A percentile compares a stretch with the other conserved stretches of the same genome.
Evolutionary conservation across 2,888 invertebrate species (phyloP).

Genomic region (Tigriopus californicus): DNA sequence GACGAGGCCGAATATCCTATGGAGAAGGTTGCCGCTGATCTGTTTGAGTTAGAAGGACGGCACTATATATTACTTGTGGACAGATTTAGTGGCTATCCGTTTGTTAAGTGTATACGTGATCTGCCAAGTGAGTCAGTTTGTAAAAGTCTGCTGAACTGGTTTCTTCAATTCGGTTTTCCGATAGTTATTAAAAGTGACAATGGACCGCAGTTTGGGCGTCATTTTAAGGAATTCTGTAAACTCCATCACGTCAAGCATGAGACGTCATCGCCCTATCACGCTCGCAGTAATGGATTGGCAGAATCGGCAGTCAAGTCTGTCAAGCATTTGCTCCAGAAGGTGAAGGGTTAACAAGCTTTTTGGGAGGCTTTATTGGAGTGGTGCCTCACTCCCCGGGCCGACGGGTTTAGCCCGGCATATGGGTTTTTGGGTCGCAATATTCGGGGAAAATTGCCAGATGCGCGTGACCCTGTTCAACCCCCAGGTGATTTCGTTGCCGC

Average conservation of each 20-base stretch:
- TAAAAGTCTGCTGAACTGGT: neutral
- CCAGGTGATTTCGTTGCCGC: too few relatives aligned
- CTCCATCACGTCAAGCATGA: neutral
- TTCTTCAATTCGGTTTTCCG: neutral
- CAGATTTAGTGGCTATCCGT: neutral
- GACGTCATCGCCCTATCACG: neutral
- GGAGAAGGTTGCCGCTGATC: neutral
- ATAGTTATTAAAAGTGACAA: neutral
- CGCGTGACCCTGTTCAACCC: too few relatives aligned
- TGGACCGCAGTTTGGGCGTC: neutral
- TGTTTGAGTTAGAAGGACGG: neutral
- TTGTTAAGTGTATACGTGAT: neutral
- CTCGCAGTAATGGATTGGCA: neutral
- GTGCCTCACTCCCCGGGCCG: neutral
- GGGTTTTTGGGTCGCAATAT: too few relatives aligned
- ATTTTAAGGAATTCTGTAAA: neutral
- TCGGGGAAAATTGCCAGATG: too few relatives aligned
- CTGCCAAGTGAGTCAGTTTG: neutral
- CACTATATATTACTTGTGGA: neutral
- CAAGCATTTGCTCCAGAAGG: neutral
- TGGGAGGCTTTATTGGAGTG: neutral
- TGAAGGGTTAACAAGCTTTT: neutral
- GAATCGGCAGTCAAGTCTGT: neutral
- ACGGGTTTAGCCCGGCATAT: neutral
- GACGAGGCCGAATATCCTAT: neutral